Conservation (phyloP, 1,140 invertebrate genomes). For the Drosophila hydei region DNA sequence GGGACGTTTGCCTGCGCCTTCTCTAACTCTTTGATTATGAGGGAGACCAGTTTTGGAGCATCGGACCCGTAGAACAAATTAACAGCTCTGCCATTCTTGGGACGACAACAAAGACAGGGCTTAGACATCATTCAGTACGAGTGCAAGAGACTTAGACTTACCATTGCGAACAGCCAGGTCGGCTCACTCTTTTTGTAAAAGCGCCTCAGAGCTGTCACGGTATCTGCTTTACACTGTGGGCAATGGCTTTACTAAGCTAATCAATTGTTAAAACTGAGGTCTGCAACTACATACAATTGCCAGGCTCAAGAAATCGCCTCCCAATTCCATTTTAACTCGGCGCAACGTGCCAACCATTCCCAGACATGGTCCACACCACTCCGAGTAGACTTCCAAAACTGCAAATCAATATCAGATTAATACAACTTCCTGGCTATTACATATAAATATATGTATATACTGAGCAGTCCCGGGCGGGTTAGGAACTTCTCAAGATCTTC, state of each 20-base stretch:
- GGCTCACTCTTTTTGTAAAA: conserved; percentile 95
- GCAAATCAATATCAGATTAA: conserved; percentile 12
- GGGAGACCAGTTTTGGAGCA: conserved; percentile 89
- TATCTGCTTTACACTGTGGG: conserved; percentile 88
- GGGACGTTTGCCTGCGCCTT: conserved; percentile 57
- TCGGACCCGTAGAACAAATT: conserved; percentile 93
- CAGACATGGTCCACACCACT: conserved; percentile 95
- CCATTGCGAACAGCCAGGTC: conserved; percentile 93
- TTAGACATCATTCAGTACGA: too few species aligned
- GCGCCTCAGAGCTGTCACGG: conserved; percentile 89
- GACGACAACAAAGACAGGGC: too few species aligned
- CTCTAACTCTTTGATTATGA: conserved; percentile 90
- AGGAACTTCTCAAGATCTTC: conserved; percentile 94
- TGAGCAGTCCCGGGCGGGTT: conserved; percentile 90
- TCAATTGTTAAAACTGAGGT: not conserved
- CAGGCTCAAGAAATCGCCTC: conserved; percentile 92
- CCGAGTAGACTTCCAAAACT: conserved; percentile 95
- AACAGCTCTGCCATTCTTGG: conserved; percentile 89
- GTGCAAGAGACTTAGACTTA: too few species aligned
- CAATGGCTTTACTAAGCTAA: not conserved
- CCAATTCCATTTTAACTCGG: conserved; percentile 94
- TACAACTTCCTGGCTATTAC: too few species aligned
- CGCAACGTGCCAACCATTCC: conserved; percentile 94
- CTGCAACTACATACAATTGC: conserved; percentile 87
- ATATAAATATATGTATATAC: conserved; percentile 84